Percentiles rank a stretch among this genome's conserved stretches.
These are phyloP conservation scores for Achatina immaculata DNA, from an alignment of 1,140 invertebrate species.

Conservation along the genomic window DNA sequence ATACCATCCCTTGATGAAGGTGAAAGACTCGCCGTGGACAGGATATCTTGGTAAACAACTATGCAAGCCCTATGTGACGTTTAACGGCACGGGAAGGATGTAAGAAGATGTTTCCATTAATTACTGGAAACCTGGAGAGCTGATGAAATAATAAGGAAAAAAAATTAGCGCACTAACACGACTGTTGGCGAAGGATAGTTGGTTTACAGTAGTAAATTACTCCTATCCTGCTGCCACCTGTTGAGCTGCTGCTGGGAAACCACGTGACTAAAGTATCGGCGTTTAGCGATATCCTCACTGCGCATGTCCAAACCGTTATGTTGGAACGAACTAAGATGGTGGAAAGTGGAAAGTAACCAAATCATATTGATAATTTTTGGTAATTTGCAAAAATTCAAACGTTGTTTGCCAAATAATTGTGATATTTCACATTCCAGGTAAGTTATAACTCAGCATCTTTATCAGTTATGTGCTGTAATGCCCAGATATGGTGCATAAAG, in stretches of 20 bases:
- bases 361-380: neutral
- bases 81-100: too few species aligned
- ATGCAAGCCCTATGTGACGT: too few species aligned
- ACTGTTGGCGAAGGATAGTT: too few species aligned
- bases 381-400: neutral
- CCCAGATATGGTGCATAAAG: neutral
- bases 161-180: too few species aligned
- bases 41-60: too few species aligned
- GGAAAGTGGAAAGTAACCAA: slow-evolving; percentile 7
- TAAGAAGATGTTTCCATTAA: too few species aligned
- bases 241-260: slow-evolving; percentile 17
- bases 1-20: too few species aligned
- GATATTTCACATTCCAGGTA: slow-evolving; percentile 34
- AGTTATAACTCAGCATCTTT: neutral
- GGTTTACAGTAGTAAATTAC: too few species aligned
- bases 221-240: slow-evolving; percentile 23
- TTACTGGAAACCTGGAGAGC: too few species aligned
- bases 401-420: neutral
- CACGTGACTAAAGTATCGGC: slow-evolving; percentile 21
- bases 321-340: slow-evolving; percentile 36
- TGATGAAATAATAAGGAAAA: too few species aligned
- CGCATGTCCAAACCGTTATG: slow-evolving; percentile 38
- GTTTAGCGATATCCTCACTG: neutral
- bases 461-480: neutral
- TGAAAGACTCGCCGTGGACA: too few species aligned